These are phyloP conservation scores for Epistrophe grossulariae DNA, from an alignment of 2,888 invertebrate genomes.

Conservation along the genomic window DNA sequence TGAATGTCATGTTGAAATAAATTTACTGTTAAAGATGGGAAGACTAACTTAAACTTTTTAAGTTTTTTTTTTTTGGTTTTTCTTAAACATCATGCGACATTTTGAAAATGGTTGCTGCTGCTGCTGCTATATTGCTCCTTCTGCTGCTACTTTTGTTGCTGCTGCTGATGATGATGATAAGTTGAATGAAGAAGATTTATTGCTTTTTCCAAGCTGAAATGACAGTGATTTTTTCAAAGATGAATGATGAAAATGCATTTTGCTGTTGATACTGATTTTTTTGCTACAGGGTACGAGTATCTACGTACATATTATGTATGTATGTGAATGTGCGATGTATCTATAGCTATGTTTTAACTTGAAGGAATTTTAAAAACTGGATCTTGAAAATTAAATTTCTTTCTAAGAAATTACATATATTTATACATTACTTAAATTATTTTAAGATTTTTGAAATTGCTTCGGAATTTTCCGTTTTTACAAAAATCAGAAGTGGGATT, in stretches of 20 bases:
- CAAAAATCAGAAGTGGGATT: too few relatives aligned
- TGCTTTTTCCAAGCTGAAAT: slow-evolving; percentile 35
- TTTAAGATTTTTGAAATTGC: too few relatives aligned
- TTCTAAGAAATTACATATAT: too few relatives aligned
- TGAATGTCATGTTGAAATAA: slow-evolving; percentile 68
- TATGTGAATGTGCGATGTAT: not conserved
- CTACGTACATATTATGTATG: not conserved
- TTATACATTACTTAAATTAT: too few relatives aligned
- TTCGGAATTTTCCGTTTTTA: too few relatives aligned
- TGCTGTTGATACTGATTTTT: slow-evolving; percentile 1
- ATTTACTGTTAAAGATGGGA: slow-evolving; percentile 54
- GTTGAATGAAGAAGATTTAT: slow-evolving; percentile 61
- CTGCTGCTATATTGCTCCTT: not conserved
- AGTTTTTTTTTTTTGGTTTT: not conserved
- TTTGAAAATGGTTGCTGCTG: slow-evolving; percentile 22
- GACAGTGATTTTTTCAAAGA: slow-evolving; percentile 51
- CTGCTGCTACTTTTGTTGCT: not conserved
- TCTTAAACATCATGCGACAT: slow-evolving; percentile 23
- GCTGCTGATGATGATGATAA: slow-evolving; percentile 33
- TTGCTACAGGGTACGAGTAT: not conserved
- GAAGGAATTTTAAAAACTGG: not conserved
- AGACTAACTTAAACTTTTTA: not conserved
- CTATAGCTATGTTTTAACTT: too few relatives aligned
- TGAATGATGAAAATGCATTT: slow-evolving; percentile 52
- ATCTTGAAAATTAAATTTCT: not conserved